These are phyloP conservation scores for Hesperophylax magnus DNA, from an alignment of 1,140 invertebrate genomes.

Conservation along the genomic window DNA sequence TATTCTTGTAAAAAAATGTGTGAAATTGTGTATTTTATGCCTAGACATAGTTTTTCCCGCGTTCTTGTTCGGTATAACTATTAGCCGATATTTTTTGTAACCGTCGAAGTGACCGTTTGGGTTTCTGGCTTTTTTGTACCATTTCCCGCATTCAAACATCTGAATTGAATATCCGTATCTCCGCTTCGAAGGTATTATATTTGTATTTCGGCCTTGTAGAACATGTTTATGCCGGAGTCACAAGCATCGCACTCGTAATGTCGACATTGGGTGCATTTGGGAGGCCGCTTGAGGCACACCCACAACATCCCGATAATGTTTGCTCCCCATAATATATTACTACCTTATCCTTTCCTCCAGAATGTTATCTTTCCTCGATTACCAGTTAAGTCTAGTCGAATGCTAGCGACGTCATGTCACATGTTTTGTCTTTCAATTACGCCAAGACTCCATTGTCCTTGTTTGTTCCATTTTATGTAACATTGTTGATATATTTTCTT, in stretches of 20 bases:
- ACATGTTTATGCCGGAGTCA: background rate
- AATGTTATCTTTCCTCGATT: background rate
- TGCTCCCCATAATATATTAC: background rate
- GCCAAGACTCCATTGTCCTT: background rate
- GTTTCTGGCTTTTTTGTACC: conserved; percentile 16
- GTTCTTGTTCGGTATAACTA: conserved; percentile 43
- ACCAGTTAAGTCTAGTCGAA: too few relatives aligned
- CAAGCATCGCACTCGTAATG: background rate
- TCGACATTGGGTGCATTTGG: background rate
- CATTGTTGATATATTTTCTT: conserved; percentile 31
- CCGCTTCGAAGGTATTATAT: background rate
- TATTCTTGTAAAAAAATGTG: conserved; percentile 44
- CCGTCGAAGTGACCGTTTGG: conserved; percentile 45
- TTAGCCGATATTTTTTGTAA: conserved; percentile 45
- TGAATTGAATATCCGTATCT: background rate
- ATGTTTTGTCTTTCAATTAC: background rate
- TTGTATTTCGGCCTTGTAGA: background rate
- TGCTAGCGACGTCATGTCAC: conserved; percentile 1
- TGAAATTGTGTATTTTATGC: conserved; percentile 27
- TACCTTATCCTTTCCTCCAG: background rate
- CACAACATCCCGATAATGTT: conserved; percentile 29
- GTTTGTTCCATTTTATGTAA: conserved; percentile 29
- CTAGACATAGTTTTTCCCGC: conserved; percentile 49
- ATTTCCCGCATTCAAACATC: background rate
- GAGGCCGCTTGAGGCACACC: conserved; percentile 40